Conservation (phyloP, 2,888 invertebrate genomes). For the Caenorhabditis sp. region DNA sequence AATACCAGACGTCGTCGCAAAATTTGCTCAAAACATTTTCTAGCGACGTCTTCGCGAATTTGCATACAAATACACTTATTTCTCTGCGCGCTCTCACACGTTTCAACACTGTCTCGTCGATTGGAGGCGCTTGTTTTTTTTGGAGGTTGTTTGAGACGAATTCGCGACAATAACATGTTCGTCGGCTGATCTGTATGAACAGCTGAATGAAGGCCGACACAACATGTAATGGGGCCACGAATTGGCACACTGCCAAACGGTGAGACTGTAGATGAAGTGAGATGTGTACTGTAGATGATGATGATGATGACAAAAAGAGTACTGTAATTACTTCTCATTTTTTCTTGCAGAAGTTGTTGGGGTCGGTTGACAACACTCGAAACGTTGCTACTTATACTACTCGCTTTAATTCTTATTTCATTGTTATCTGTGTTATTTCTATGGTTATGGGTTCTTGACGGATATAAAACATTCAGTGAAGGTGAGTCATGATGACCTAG, state of each 20-base stretch:
- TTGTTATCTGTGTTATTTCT: constrained; percentile 46
- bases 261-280: not conserved
- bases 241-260: constrained; percentile 44
- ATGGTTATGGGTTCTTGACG: constrained; percentile 58
- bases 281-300: not conserved
- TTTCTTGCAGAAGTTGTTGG: constrained; percentile 48
- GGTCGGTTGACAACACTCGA: constrained; percentile 52
- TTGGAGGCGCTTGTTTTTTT: too few relatives aligned
- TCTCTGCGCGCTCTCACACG: not conserved
- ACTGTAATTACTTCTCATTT: not conserved
- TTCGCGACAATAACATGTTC: constrained; percentile 39
- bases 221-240: constrained; percentile 29
- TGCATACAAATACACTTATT: not conserved
- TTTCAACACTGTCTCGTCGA: too few relatives aligned
- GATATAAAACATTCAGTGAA: constrained; percentile 52
- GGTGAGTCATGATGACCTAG: constrained; percentile 26
- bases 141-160: too few relatives aligned
- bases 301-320: too few relatives aligned
- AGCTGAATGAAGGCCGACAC: constrained; percentile 35
- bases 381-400: constrained; percentile 43
- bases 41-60: constrained; percentile 4
- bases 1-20: too few relatives aligned
- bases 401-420: constrained; percentile 43
- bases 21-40: too few relatives aligned
- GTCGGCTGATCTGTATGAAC: constrained; percentile 18